Conservation (phyloP, 2,797 vertebrate species). For the Squalus acanthias region DNA sequence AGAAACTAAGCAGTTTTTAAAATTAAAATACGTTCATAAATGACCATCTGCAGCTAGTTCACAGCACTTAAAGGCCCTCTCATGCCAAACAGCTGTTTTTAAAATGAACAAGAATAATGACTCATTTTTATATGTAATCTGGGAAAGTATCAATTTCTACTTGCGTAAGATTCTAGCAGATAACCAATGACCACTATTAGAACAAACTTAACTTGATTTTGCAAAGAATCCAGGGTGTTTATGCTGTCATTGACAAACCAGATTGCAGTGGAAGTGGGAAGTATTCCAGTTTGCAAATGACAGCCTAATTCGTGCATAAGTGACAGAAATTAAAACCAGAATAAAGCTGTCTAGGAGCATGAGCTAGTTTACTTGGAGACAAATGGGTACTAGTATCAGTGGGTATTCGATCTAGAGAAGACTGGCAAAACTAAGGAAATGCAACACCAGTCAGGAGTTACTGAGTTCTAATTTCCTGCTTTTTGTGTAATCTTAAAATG, state of each 20-base stretch:
- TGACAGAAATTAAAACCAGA: not conserved
- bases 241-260: not conserved
- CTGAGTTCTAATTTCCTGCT: not conserved
- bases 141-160: not conserved
- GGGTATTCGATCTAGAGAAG: not conserved
- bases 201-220: not conserved
- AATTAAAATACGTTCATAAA: not conserved
- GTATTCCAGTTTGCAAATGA: not conserved
- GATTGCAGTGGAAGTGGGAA: not conserved
- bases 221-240: not conserved
- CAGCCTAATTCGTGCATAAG: not conserved
- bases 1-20: not conserved
- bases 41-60: not conserved
- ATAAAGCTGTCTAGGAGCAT: not conserved
- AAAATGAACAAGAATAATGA: not conserved
- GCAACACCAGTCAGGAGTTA: not conserved
- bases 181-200: not conserved
- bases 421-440: not conserved
- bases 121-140: not conserved
- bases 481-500: not conserved
- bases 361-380: not conserved
- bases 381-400: not conserved
- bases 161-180: not conserved
- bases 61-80: not conserved
- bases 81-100: not conserved